These are phyloP conservation scores for Calliopum simillimum DNA, from an alignment of 2,888 invertebrate genomes.

Conservation along the genomic window DNA sequence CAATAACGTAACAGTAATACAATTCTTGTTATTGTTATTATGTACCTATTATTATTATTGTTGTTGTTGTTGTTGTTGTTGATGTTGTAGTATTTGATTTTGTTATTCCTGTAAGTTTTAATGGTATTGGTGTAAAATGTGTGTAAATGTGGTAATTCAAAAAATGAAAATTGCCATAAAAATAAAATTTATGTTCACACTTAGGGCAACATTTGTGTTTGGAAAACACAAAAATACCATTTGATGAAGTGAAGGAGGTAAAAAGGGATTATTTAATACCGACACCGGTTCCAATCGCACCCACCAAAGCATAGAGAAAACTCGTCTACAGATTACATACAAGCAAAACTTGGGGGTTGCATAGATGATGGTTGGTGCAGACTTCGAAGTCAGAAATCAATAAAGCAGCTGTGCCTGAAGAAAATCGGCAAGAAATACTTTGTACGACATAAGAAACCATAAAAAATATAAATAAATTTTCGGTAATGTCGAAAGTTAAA, in stretches of 20 bases:
- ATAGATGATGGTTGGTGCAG: not conserved
- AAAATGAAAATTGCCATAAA: conserved; percentile 34
- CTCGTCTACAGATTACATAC: not conserved
- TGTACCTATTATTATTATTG: not conserved
- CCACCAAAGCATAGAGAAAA: not conserved
- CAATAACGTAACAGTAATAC: not conserved
- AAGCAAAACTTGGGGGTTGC: not conserved
- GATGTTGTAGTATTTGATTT: not conserved
- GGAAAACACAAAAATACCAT: conserved; percentile 38
- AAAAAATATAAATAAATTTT: conserved; percentile 45
- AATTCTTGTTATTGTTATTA: conserved; percentile 12
- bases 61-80: conserved; percentile 6
- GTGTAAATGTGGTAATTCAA: conserved; percentile 38
- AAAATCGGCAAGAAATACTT: not conserved
- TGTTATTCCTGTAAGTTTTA: no score
- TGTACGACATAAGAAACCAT: no score
- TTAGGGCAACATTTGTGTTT: conserved; percentile 52
- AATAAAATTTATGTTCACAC: conserved; percentile 57
- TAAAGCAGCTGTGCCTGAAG: not conserved
- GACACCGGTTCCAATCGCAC: not conserved
- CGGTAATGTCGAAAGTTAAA: conserved; percentile 1
- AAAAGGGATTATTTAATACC: conserved; percentile 22
- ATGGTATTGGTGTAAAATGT: conserved; percentile 6
- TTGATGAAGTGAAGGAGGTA: conserved; percentile 32
- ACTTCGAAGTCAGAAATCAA: conserved; percentile 9